Base-by-base conservation (phyloP, 2,797 vertebrate genomes). In the Crocidura indochinensis region DNA sequence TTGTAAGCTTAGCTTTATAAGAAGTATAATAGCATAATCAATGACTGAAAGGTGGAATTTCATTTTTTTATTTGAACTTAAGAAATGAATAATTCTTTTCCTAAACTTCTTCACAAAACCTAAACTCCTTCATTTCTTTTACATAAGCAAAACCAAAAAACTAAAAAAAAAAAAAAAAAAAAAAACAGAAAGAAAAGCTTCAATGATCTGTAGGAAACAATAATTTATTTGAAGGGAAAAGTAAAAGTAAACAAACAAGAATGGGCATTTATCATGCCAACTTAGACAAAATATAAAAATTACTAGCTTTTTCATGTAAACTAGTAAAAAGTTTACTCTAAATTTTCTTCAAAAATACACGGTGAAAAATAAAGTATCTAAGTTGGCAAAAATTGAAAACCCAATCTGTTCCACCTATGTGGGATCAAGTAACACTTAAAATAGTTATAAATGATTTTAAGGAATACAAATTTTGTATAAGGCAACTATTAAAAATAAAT, bases 271-370 rank as follows among this genome's bases (percentile, higher is more conserved):
- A 68, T 84, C n/a, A 73, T 6, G 8, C 4, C 46, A 79, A 84
- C 6, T 4, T 22, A 76, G 24, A 65, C 46, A 8, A 68, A 79
- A 71, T 38, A 77, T 68, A 71, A 92, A 88, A 68, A 69, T 64
- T 56, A n/a, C 3, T 14, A 38, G 46, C 3, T 0, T 74, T 87
- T 68, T 14, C 3, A 65, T 51, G 60, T 62, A 84, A 87, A 56
- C 8, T 72, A 26, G 0, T 75, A 68, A 82, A 91, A 89, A 53
- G 10, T 20, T 10, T 71, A 64, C 2, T 65, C 6, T 46, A 88
- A 71, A 60, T 87, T 81, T 76, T 14, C 2, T 75, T 91, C 38
- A 38, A 12, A 90, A 93, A 64, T 64, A 72, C 53, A 84, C 80
- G 69, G 6, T 83, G 17, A 92, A 92, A 38, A 14, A 1, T 49